Base-by-base conservation (phyloP, 1,140 invertebrate genomes). In the Penaeus chinensis region DNA sequence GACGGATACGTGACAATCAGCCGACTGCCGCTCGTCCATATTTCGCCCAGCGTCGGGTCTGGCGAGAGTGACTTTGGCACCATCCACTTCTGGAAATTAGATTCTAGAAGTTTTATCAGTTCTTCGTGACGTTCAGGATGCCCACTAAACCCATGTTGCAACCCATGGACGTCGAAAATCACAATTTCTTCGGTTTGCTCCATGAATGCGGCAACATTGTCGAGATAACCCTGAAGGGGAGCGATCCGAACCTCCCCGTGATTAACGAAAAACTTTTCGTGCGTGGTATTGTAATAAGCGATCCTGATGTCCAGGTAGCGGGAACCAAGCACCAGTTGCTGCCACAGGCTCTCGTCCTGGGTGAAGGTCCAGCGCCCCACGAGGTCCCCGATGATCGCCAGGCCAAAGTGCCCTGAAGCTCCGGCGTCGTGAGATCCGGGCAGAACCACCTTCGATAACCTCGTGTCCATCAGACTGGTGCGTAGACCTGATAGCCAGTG, bases 401-500 rank as follows among this genome's bases (percentile, higher is more conserved):
- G 91, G 62, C 92, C 91, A 89, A 93, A 92, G n/a, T 92, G 90
- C 5, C 92, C 91, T 90, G 94, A 94, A 4, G 94, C 92, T 19
- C 94, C 94, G 3, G 95, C 94, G 89, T 95, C 94, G 89, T 95
- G 95, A 5, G 94, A 94, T 19, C 95, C 95, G 0, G 94, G 94
- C 78, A 95, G 91, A 85, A 94, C 94, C 3, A 95, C 89, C 79
- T 94, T 92, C 18, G 92, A 91, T 61, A 95, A 89, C 16, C 63
- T 63, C 22, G 32, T 71, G 13, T 47, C 37, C 65, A 91, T 91
- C 61, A 93, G 84, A 24, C 91, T 89, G 0, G 92, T 92, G 3
- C 94, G 90, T 7, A 90, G 89, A 0, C 91, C 27, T 27, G 91
- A 92, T 94, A 95, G 95, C 95, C 95, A 95, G 5, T 91, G 93